Conservation (phyloP, 2,888 invertebrate genomes). For the Netelia fuscicornis region DNA sequence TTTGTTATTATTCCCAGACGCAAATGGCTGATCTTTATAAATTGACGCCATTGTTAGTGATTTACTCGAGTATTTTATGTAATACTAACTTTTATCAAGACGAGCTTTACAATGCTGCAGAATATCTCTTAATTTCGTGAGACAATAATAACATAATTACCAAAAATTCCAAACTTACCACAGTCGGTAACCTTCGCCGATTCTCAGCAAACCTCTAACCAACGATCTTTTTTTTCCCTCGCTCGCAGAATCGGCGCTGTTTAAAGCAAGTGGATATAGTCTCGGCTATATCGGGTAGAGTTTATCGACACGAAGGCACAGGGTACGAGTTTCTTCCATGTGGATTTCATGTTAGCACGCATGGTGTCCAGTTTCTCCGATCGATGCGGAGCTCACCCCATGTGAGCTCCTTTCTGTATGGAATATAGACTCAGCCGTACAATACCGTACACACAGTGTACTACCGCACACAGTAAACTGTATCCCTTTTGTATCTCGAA, state of each 20-base stretch:
- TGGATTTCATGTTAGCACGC: slow-evolving; percentile 58
- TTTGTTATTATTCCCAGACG: no score
- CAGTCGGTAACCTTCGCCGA: background rate
- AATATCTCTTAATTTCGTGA: no score
- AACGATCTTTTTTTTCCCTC: background rate
- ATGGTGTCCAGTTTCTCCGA: slow-evolving; percentile 68
- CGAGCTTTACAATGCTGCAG: no score
- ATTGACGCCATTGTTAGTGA: no score
- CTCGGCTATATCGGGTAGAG: background rate
- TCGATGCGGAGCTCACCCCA: slow-evolving; percentile 59
- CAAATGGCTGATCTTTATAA: no score
- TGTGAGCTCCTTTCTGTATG: slow-evolving; percentile 23
- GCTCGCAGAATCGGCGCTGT: no score
- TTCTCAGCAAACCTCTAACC: background rate
- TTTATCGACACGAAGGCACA: background rate
- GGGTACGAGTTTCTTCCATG: slow-evolving; percentile 35
- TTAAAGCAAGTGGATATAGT: background rate
- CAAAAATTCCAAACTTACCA: no score
- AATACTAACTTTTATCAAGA: no score
- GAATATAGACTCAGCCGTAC: slow-evolving; percentile 59
- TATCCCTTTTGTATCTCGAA: slow-evolving; percentile 16
- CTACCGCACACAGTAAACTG: slow-evolving; percentile 35
- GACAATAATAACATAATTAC: no score
- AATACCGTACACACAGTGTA: slow-evolving; percentile 37
- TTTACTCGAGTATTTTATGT: no score